Percentiles rank a stretch among this genome's conserved stretches.
phyloP scores from a whole-genome alignment of 2,888 invertebrate genomes.

The Dryomyza anilis region DNA sequence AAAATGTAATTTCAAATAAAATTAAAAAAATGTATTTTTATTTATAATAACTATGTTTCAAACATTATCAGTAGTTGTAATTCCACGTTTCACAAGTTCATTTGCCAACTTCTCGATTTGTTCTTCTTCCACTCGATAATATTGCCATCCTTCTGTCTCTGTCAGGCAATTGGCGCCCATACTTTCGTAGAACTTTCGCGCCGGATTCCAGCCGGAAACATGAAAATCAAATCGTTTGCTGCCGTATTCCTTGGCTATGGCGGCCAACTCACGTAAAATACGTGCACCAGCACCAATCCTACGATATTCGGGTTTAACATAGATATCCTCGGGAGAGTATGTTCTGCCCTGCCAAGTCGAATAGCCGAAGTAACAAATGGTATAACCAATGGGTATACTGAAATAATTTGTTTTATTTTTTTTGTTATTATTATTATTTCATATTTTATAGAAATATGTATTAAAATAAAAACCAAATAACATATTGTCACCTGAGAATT shows the following conservation, averaged over 20 bases:
- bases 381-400: conserved; percentile 69
- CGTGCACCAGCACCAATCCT: conserved; percentile 57
- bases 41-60: background rate
- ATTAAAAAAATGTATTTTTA: background rate
- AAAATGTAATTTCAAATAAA: background rate
- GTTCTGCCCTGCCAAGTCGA: conserved; percentile 84
- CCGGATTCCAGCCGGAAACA: conserved; percentile 83
- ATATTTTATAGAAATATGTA: too few species aligned
- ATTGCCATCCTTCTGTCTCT: conserved; percentile 70
- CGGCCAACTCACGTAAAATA: conserved; percentile 50
- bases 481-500: too few species aligned
- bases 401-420: too few species aligned
- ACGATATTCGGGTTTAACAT: conserved; percentile 71
- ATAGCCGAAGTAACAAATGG: conserved; percentile 81
- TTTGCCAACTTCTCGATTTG: conserved; percentile 39
- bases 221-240: conserved; percentile 76
- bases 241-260: conserved; percentile 62
- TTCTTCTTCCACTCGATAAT: conserved; percentile 63
- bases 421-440: too few species aligned
- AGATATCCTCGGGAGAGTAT: conserved; percentile 84
- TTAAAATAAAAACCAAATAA: too few species aligned
- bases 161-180: conserved; percentile 73
- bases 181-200: conserved; percentile 74
- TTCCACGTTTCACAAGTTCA: conserved; percentile 33
- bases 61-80: too few species aligned